Conservation (phyloP, 2,113 vertebrate species). For the Sebastes fasciatus region DNA sequence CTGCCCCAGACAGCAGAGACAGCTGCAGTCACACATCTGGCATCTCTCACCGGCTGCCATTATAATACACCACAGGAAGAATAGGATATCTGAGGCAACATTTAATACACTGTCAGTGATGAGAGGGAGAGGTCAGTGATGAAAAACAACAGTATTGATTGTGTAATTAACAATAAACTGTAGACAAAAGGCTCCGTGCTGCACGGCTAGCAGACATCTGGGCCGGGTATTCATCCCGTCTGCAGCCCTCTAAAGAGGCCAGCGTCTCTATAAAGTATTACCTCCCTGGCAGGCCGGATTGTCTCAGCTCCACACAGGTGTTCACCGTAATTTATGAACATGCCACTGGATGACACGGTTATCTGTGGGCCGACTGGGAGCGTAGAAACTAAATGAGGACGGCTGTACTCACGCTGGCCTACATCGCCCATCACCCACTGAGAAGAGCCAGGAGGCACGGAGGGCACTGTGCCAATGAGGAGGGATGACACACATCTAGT, state of each 20-base stretch:
- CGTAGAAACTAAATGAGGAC: slow-evolving; percentile 3
- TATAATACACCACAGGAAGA: slow-evolving; percentile 15
- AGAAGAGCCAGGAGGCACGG: slow-evolving; percentile 32
- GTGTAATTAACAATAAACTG: slow-evolving; percentile 27
- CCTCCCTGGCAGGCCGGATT: slow-evolving; percentile 12
- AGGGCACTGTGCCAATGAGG: slow-evolving; percentile 28
- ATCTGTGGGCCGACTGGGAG: slow-evolving; percentile 37
- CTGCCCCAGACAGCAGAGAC: slow-evolving; percentile 56
- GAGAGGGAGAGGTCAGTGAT: slow-evolving; percentile 1
- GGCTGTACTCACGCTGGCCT: slow-evolving; percentile 23
- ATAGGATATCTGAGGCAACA: slow-evolving; percentile 1
- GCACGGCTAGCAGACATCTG: slow-evolving; percentile 22
- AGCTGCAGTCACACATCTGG: slow-evolving; percentile 36
- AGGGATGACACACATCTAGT: slow-evolving; percentile 27
- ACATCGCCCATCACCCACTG: slow-evolving; percentile 19
- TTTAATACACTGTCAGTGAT: neutral
- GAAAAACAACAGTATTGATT: slow-evolving; percentile 32
- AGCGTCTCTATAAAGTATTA: slow-evolving; percentile 32
- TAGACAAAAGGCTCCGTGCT: slow-evolving; percentile 32
- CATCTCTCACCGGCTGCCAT: slow-evolving; percentile 20
- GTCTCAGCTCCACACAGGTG: slow-evolving; percentile 46
- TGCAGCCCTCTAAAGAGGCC: slow-evolving; percentile 27
- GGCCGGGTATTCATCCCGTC: slow-evolving; percentile 8
- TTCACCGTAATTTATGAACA: slow-evolving; percentile 55
- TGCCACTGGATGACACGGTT: slow-evolving; percentile 56